Evolutionary conservation across 2,113 vertebrate species (phyloP).

Genomic region (Petroica traversi): DNA sequence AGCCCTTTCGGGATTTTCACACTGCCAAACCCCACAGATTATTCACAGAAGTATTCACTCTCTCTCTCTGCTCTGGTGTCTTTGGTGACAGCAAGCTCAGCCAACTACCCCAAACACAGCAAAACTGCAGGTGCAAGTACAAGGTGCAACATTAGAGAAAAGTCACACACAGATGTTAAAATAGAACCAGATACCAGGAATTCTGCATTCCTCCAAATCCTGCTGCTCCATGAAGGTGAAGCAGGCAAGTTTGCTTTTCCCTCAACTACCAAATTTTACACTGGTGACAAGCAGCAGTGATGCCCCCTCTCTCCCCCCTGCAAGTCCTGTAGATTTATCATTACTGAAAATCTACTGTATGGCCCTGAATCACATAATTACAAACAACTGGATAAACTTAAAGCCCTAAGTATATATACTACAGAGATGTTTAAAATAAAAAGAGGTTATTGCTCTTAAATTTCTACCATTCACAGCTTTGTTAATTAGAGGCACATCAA

Average conservation of each 20-base stretch:
- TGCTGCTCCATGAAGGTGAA: neutral
- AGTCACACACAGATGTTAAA: neutral
- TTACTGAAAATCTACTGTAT: neutral
- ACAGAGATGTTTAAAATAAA: neutral
- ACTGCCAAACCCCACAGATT: neutral
- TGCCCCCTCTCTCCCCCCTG: rapidly evolving
- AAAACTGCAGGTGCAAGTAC: neutral
- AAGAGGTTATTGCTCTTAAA: neutral
- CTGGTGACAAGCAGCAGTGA: neutral
- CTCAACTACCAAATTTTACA: neutral
- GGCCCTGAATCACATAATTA: neutral
- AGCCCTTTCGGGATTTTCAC: neutral
- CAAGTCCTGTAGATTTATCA: neutral
- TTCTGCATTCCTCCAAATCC: neutral
- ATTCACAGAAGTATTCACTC: neutral
- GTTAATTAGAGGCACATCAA: neutral
- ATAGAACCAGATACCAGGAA: neutral
- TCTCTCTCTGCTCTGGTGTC: neutral
- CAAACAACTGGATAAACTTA: neutral
- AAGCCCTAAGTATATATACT: neutral
- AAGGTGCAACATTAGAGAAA: neutral
- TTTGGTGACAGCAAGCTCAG: neutral
- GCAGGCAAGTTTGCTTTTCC: rapidly evolving
- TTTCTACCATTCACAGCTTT: neutral
- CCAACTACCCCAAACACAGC: neutral